Conservation (phyloP, 2,888 invertebrate genomes). For the Phortica okadai region DNA sequence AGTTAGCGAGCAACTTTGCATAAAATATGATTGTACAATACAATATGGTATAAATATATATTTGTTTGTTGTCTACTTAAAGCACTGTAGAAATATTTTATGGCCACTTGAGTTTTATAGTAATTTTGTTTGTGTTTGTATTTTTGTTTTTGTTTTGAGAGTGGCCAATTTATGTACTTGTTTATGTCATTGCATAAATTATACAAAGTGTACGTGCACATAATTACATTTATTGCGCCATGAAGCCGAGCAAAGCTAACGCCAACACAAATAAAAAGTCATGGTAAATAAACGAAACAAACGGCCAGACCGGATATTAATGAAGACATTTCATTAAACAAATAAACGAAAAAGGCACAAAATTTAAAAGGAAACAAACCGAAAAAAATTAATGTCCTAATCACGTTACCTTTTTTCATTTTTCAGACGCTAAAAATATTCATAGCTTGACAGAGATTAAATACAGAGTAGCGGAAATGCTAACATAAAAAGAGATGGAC, state of each 20-base stretch:
- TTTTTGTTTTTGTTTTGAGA: neutral
- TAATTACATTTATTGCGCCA: conserved; percentile 24
- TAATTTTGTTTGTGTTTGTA: conserved; percentile 1
- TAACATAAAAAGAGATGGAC: neutral
- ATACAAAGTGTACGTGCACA: conserved; percentile 19
- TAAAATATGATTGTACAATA: neutral
- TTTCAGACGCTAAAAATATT: neutral
- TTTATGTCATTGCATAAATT: conserved; percentile 24
- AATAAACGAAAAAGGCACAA: neutral
- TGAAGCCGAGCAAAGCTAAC: neutral
- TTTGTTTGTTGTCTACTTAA: conserved; percentile 5
- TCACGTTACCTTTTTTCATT: conserved; percentile 14
- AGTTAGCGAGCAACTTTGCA: conserved; percentile 7
- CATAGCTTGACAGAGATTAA: neutral
- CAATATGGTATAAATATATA: neutral
- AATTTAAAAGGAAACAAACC: neutral
- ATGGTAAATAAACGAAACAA: neutral
- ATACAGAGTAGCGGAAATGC: conserved; percentile 16
- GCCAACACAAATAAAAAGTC: neutral
- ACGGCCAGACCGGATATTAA: conserved; percentile 12
- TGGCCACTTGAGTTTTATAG: conserved; percentile 19
- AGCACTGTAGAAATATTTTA: conserved; percentile 6
- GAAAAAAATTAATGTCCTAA: conserved; percentile 12
- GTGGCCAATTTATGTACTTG: conserved; percentile 27
- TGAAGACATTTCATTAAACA: conserved; percentile 27